Base-by-base conservation (phyloP, 1,140 invertebrate genomes). In the Arctopsyche grandis region DNA sequence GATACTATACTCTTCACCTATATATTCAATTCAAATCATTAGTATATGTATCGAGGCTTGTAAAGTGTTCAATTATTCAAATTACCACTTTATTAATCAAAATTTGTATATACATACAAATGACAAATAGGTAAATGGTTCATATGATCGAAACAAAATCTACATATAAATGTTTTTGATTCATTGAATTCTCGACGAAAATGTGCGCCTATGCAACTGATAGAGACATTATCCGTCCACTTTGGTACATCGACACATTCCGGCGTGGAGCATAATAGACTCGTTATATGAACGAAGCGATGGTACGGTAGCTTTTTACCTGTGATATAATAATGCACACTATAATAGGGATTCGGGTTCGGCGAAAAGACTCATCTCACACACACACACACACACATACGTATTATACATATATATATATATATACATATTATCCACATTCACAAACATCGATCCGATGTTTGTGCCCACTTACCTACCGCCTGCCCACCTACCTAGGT, bases 241-340 rank as follows among this genome's bases (percentile, higher is more conserved):
- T n/a, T 22, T 22, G 60, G 24, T 60, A 24, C 24, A 10, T 26
- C 24, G 9, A 22, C 63, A 22, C 63, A 66, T 66, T 66, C 69
- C 38, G 29, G 29, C 16, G 5, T 46, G 9, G 43, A 44, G 16
- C 58, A 66, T 66, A 66, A 66, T 66, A 66, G 63, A 66, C 21
- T 66, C 24, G 63, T 66, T 66, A 66, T 29, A 29, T 66, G 5
- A 16, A 52, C 29, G 29, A 52, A 5, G 16, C 48, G 3, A 52
- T 38, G 48, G 4, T 21, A 24, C 48, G 71, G 71, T 74, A 74
- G 71, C 44, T 74, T 48, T 74, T 24, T 74, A 74, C 71, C 71
- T 74, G 71, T 74, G 71, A 74, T 74, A 74, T 74, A 74, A 74
- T 60, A 60, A 66, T 26, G 63, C 63, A 66, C 63, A 22, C 63